A percentile compares a stretch with the other conserved stretches of the same genome.
phyloP scores from a whole-genome alignment of 2,888 invertebrate species.

The Pammene aurita region DNA sequence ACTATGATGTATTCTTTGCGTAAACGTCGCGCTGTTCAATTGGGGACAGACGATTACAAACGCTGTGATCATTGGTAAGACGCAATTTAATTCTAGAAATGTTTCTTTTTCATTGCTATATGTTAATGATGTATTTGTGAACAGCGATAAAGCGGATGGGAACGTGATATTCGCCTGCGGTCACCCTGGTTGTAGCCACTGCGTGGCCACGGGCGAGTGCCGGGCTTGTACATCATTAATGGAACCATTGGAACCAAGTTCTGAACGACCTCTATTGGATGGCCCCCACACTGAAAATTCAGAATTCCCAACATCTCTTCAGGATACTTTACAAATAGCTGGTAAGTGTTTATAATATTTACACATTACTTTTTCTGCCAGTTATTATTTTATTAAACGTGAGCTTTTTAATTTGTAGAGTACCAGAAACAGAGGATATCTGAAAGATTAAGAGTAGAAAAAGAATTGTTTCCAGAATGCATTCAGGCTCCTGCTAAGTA shows the following conservation, averaged over 20 bases:
- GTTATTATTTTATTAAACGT: conserved; percentile 8
- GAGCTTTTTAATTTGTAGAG: conserved; percentile 57
- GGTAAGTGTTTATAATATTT: conserved; percentile 52
- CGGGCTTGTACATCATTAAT: conserved; percentile 57
- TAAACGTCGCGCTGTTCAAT: conserved; percentile 29
- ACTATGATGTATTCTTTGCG: conserved; percentile 25
- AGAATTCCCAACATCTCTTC: conserved; percentile 57
- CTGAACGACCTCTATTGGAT: conserved; percentile 51
- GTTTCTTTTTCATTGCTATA: background rate
- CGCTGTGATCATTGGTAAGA: conserved; percentile 35
- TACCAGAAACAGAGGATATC: conserved; percentile 61
- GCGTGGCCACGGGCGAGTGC: conserved; percentile 57
- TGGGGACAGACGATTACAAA: conserved; percentile 22
- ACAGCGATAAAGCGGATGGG: conserved; percentile 64
- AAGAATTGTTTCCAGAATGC: conserved; percentile 71
- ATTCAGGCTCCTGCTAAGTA: conserved; percentile 74
- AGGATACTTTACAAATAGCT: conserved; percentile 63
- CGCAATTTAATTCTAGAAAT: conserved; percentile 6
- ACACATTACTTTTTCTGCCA: conserved; percentile 15
- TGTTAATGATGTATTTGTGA: conserved; percentile 35
- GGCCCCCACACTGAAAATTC: conserved; percentile 52
- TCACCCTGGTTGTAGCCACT: conserved; percentile 66
- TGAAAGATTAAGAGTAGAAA: conserved; percentile 69
- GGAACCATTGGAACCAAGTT: conserved; percentile 39
- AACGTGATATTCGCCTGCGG: conserved; percentile 67